Percentiles rank a stretch among this genome's conserved stretches.
Conservation (phyloP, 2,888 invertebrate species). For the Pyrocoelia pectoralis region DNA sequence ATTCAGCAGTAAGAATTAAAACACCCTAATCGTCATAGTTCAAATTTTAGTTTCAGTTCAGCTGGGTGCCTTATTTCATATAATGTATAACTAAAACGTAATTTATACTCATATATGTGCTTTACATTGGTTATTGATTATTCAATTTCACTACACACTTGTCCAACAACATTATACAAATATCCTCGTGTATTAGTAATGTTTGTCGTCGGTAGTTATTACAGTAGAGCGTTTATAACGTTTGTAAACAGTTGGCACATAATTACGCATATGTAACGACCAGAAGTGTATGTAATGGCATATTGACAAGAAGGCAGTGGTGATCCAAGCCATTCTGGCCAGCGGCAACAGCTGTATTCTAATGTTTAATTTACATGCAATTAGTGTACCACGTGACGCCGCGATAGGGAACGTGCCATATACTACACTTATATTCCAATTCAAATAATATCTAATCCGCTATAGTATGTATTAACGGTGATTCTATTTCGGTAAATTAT, state of each 20-base stretch:
- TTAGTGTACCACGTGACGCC: constrained; percentile 32
- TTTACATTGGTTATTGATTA: not conserved
- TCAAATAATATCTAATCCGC: constrained; percentile 4
- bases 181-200: constrained; percentile 1
- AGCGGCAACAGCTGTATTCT: constrained; percentile 27
- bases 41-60: too few species aligned
- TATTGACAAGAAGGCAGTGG: constrained; percentile 34
- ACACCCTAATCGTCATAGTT: too few species aligned
- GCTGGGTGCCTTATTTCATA: too few species aligned
- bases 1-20: too few species aligned
- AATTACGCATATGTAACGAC: constrained; percentile 32
- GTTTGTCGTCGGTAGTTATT: constrained; percentile 1
- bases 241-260: constrained; percentile 37
- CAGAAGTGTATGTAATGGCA: constrained; percentile 34
- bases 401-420: constrained; percentile 25
- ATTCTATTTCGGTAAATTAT: not conserved
- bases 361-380: constrained; percentile 37
- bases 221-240: constrained; percentile 11
- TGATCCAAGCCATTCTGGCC: constrained; percentile 24
- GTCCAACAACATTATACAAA: not conserved
- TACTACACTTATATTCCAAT: constrained; percentile 22
- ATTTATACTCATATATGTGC: too few species aligned
- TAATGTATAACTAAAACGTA: too few species aligned
- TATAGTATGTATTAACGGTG: not conserved
- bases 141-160: not conserved